Base-by-base conservation (phyloP, 2,888 invertebrate genomes). In the Oscheius onirici region DNA sequence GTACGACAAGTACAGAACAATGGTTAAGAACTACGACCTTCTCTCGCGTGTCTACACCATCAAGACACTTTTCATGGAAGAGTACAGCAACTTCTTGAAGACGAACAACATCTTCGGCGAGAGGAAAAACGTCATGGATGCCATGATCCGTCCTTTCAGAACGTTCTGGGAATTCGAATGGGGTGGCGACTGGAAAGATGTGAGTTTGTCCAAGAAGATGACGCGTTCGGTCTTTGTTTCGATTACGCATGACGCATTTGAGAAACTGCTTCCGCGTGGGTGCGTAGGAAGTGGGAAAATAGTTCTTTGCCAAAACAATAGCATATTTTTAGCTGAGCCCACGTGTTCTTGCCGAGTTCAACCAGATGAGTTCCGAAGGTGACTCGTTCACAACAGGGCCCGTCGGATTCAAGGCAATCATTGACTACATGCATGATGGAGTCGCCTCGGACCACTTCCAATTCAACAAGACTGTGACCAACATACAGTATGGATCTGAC, bases 131-230 rank as follows among this genome's bases (percentile, higher is more conserved):
- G 71, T 80, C 0, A 85, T 83, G 66, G 81, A 84, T 22, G 80
- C 83, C 0, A 57, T 85, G 3, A 75, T 82, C n/a, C 69, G 80
- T 24, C 75, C 81, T 6, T 86, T 80, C 73, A 69, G 77, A 44
- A 75, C 80, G 10, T 85, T 83, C 58, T 85, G 84, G 78, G 85
- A 85, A 63, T 81, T 82, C 54, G 85, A 85, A 67, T 85, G 85
- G 84, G 82, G 83, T 13, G 81, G 84, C 17, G 81, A 84, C 51
- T 83, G 83, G 83, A 77, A 78, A 51, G 80, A 79, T 51, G 81
- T 79, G 15, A 66, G 77, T 70, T 55, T 46, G 46, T 46, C 46
- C 46, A 46, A 46, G 20, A 46, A 46, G 46, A 17, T 49, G 49
- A 8, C 13, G 8, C 28, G 24, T 13, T 51, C 28, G 34, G 51